Evolutionary conservation across 1,140 invertebrate genomes (phyloP), one percentile per base, ranked within the genome.

Genomic region (Zaprionus tsacasi): DNA sequence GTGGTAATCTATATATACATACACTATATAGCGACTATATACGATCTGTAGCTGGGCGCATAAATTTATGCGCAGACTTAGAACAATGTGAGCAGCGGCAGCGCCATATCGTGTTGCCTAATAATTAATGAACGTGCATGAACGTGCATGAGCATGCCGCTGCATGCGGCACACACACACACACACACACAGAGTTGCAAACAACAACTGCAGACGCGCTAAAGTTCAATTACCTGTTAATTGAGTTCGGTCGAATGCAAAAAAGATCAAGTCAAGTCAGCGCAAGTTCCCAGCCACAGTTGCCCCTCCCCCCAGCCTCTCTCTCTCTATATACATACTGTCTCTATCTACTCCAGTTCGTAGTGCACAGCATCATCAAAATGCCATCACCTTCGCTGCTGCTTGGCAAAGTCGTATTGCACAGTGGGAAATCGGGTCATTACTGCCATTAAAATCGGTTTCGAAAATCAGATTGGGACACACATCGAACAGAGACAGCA

Each of bases 41-140:
- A 50, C 45, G 45, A 50, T 50, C 7, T 50, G 17, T 25, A 50
- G 17, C 17, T 82, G 80, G 71, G 80, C 43, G 56, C 67, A 59
- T 89, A 87, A 91, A 91, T 90, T 91, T 91, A 91, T 91, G 90
- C 89, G 79, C 73, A 78, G 80, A 89, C 78, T 87, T 87, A 91
- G 85, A 91, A 91, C 85, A 91, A 90, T 81, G 77, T 78, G 78
- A 68, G 81, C 76, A 68, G 38, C 48, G 25, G 40, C 57, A 73
- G 35, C 55, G 83, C 80, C 75, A 76, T 81, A 68, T 85, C 85
- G 85, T 90, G 85, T 89, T 89, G 86, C 76, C 78, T 80, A 89
- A 89, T 89, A 91, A 91, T 91, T 91, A 91, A 91, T 88, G 89
- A 91, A 82, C 72, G 75, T 78, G 75, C 81, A 81, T 77, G 67